Evolutionary conservation across 2,888 invertebrate species (phyloP), one percentile per base, ranked within the genome.

Genomic region (Synergus laeviventris): DNA sequence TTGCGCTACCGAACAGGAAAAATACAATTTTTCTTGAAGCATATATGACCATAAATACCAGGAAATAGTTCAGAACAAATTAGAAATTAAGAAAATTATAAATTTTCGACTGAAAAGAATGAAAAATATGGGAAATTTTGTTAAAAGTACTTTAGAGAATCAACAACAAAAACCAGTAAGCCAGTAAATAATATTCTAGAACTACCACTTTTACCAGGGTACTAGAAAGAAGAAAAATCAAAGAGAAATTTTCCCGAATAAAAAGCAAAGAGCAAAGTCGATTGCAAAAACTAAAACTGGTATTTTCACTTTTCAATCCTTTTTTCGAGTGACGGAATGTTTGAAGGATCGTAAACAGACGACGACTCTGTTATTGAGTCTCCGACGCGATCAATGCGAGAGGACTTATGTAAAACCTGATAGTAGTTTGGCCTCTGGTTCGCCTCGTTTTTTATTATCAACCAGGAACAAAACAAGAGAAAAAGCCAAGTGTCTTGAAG

Each of bases 1-100:
- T 61, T 45, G 74, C 60, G 77, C 70, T 36, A 70, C 70, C 70
- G 16, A 70, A 70, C 70, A 36, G 49, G 36, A 70, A 70, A 64
- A 42, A 42, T 24, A 64, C 21, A 16, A 49, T 49, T 31, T 70
- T 49, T 31, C 49, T 31, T 36, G 45, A n/a, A n/a, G 42, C 31
- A 62, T 38, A 14, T 16, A 66, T 31, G 24, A 66, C 66, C 49
- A 70, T 70, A 70, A 64, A 49, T n/a, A 54, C 11, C 70, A 49
- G 70, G 70, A 70, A 70, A 70, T 49, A 45, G 70, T 70, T 31
- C 31, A 31, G n/a, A 49, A 59, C 59, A 24, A 12, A 14, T 59
- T 12, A 59, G 24, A 18, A 59, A 59, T 59, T 12, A 59, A 59
- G 0, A 12, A 59, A 59, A 24, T 1, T 54, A 3, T 1, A 54